Conservation (phyloP, 2,797 vertebrate species). For the Holocentrus rufus region DNA sequence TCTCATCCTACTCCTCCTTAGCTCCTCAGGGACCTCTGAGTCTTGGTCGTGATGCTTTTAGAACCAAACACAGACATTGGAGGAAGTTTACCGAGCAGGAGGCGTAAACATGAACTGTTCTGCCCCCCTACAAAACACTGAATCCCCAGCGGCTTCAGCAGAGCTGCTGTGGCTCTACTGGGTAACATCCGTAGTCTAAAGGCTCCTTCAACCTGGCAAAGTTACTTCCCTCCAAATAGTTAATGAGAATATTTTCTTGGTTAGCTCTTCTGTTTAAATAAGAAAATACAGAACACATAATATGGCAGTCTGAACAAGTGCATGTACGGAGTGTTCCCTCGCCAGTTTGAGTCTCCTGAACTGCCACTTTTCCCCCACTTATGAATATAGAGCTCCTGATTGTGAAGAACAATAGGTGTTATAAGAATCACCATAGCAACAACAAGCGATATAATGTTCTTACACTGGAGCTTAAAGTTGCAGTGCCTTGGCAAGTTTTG, state of each 20-base stretch:
- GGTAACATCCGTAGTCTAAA: conserved; percentile 22
- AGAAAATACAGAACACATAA: neutral
- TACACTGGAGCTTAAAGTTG: no score
- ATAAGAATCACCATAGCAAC: neutral
- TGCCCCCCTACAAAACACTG: neutral
- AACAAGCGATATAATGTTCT: no score
- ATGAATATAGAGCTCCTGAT: conserved; percentile 1
- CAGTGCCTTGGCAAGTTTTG: no score
- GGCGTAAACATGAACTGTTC: neutral
- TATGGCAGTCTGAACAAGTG: conserved; percentile 13
- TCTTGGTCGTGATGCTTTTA: conserved; percentile 2
- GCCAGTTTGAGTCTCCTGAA: conserved; percentile 25
- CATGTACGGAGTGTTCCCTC: conserved; percentile 6
- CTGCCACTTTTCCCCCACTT: conserved; percentile 28
- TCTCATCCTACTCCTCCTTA: neutral
- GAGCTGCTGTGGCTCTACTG: neutral
- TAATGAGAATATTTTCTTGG: neutral
- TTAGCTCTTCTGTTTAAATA: neutral
- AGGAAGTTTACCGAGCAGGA: neutral
- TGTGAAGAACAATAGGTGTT: neutral
- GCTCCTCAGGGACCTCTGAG: conserved; percentile 5
- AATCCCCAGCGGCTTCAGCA: neutral
- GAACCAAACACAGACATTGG: neutral
- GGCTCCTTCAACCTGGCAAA: conserved; percentile 8
- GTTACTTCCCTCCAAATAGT: neutral